Evolutionary conservation across 1,140 invertebrate genomes (phyloP).

Genomic region (Aphidius ervi): DNA sequence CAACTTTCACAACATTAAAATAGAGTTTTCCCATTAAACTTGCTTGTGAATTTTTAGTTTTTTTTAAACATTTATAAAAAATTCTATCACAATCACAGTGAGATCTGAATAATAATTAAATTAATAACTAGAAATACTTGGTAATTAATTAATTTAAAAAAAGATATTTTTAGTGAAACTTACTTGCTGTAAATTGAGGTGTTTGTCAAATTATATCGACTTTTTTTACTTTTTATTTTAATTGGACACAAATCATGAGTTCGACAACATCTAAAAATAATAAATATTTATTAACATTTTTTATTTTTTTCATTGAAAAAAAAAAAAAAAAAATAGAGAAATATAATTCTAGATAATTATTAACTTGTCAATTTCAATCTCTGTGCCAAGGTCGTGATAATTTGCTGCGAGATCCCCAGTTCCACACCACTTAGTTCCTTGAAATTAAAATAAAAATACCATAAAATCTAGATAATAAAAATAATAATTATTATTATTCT

Average conservation of each 20-base stretch:
- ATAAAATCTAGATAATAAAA: background rate
- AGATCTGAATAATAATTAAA: conserved; percentile 51
- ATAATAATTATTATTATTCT: background rate
- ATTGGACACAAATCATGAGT: conserved; percentile 77
- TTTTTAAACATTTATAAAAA: conserved; percentile 77
- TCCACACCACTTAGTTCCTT: conserved; percentile 88
- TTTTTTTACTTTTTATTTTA: conserved; percentile 69
- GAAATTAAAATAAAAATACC: conserved; percentile 28
- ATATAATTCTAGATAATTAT: background rate
- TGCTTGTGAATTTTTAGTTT: conserved; percentile 64
- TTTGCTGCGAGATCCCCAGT: conserved; percentile 76
- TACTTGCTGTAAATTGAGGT: conserved; percentile 81
- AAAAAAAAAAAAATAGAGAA: no score
- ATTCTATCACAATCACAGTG: conserved; percentile 82
- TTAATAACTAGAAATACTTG: conserved; percentile 3
- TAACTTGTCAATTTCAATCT: conserved; percentile 35
- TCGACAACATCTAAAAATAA: conserved; percentile 65
- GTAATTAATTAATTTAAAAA: background rate
- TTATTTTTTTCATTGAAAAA: background rate
- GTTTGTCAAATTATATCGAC: conserved; percentile 77
- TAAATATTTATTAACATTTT: conserved; percentile 6
- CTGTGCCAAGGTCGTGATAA: conserved; percentile 75
- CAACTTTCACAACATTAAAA: conserved; percentile 77
- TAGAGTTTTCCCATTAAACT: conserved; percentile 79
- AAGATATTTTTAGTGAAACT: conserved; percentile 31